phyloP scores from a whole-genome alignment of 2,113 vertebrate species.

The Burhinus bistriatus region DNA sequence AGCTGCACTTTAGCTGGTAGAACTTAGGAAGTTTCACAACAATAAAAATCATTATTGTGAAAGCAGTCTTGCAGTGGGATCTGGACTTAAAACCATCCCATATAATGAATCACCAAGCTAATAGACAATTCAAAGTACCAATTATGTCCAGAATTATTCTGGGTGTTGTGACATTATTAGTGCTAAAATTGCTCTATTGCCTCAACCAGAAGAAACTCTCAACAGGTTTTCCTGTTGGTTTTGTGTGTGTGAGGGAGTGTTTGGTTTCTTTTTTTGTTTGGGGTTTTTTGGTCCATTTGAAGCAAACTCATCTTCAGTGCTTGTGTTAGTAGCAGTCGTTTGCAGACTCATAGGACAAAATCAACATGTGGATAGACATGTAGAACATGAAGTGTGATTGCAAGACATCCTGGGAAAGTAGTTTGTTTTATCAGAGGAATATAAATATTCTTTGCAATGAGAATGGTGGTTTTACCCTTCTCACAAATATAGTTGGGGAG shows the following conservation, averaged over 20 bases:
- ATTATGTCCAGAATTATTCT: constrained; percentile 1
- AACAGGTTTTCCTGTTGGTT: not conserved
- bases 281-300: not conserved
- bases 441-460: not conserved
- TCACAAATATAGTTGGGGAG: not conserved
- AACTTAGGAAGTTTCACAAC: not conserved
- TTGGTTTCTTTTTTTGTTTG: not conserved
- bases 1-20: not conserved
- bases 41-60: not conserved
- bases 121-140: not conserved
- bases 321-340: not conserved
- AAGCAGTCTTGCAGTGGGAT: not conserved
- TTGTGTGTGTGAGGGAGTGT: not conserved
- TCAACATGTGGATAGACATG: not conserved
- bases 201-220: not conserved
- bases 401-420: not conserved
- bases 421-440: not conserved
- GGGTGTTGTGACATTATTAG: not conserved
- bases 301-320: not conserved
- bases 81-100: not conserved
- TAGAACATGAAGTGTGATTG: not conserved
- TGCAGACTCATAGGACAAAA: not conserved
- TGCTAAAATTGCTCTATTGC: not conserved
- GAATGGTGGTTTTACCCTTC: not conserved
- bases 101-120: not conserved